Conservation (phyloP, 2,888 invertebrate species). For the Branchellion lobata region DNA sequence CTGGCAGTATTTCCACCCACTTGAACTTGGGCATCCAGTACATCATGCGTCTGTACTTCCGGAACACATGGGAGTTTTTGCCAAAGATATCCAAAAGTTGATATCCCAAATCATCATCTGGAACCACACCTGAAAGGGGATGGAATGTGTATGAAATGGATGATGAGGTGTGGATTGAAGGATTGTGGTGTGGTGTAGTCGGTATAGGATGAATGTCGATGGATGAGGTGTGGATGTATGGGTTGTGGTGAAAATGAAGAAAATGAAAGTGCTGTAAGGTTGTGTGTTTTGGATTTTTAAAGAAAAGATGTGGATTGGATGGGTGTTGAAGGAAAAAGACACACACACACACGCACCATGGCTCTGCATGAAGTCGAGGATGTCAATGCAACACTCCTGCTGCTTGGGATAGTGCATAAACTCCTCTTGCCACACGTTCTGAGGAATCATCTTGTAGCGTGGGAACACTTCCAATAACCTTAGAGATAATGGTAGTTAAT, state of each 20-base stretch:
- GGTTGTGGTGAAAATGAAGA: too few relatives aligned
- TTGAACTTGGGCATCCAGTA: conserved; percentile 85
- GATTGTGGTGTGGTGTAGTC: too few relatives aligned
- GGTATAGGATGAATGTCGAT: too few relatives aligned
- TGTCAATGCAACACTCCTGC: conserved; percentile 85
- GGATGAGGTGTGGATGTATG: too few relatives aligned
- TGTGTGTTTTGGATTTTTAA: too few relatives aligned
- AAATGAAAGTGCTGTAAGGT: too few relatives aligned
- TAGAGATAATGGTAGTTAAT: too few relatives aligned
- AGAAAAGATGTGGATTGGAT: too few relatives aligned
- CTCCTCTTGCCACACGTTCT: conserved; percentile 77
- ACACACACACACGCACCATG: conserved; percentile 72
- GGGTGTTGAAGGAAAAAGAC: too few relatives aligned
- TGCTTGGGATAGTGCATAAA: conserved; percentile 93
- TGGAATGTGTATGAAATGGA: too few relatives aligned
- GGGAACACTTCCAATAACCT: conserved; percentile 74
- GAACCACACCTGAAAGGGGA: conserved; percentile 73
- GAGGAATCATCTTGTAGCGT: conserved; percentile 67
- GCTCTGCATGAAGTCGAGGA: conserved; percentile 91
- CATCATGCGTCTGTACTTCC: conserved; percentile 66
- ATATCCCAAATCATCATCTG: conserved; percentile 83
- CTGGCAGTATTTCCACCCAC: conserved; percentile 46
- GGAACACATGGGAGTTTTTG: conserved; percentile 67
- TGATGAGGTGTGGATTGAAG: too few relatives aligned
- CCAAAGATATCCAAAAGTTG: conserved; percentile 84